Base-by-base conservation (phyloP, 2,113 vertebrate genomes). In the Scomber scombrus region DNA sequence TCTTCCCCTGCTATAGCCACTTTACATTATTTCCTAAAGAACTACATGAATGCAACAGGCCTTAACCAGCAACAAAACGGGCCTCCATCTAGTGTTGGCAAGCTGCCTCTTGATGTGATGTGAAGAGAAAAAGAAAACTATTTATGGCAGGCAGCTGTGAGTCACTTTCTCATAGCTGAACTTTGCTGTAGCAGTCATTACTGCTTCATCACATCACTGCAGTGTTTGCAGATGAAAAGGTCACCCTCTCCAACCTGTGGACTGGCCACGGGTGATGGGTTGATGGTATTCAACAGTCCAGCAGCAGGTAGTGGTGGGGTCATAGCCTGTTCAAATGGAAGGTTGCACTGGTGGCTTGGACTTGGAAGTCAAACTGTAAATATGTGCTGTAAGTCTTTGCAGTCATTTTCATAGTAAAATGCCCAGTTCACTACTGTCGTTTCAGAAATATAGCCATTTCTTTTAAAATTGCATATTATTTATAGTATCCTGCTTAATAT, bases 11-110 rank as follows among this genome's bases (percentile, higher is more conserved):
- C 66, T 18, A 31, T 43, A 71, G 54, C 50, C 47, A 19, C 23
- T 66, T 75, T 56, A 75, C 21, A 7, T 46, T 54, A 45, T 23
- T 47, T 62, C 58, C 31, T 16, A 52, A 71, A 51, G 43, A 56
- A 14, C 10, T 74, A 31, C 73, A 75, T 58, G 46, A 80, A 75
- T 73, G 69, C 65, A 78, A 77, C 52, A 76, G 62, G 58, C 45
- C 62, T 75, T 82, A 74, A 87, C 88, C 61, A 84, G 54, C 34
- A 78, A 52, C 77, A 68, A 70, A 43, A 73, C 31, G 40, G 76
- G 60, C 63, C 49, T 72, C 23, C 29, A 55, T 46, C 61, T 77
- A 29, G 68, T 80, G 80, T 62, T 77, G 85, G 85, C 84, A 65
- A 77, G 64, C 69, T 52, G 70, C 64, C 58, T 67, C 43, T 63